These are phyloP conservation scores for Phytoseiulus persimilis DNA, from an alignment of 2,888 invertebrate genomes.

Conservation along the genomic window DNA sequence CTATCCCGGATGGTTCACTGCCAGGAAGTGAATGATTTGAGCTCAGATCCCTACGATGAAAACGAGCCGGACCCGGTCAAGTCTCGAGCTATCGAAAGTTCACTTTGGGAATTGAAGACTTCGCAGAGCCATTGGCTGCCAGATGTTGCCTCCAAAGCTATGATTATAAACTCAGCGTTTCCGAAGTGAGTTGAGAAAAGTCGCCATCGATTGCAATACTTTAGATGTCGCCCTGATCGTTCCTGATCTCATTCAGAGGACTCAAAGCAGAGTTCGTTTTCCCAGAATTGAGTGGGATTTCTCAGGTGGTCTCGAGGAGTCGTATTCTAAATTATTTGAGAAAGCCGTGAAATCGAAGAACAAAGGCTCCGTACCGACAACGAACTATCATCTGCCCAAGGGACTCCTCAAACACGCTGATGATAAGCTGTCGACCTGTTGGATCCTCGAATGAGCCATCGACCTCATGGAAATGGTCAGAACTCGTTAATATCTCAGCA, in stretches of 20 bases:
- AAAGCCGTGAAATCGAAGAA: constrained; percentile 41
- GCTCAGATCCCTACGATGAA: constrained; percentile 72
- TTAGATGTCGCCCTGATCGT: too few species aligned
- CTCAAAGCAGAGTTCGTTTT: too few species aligned
- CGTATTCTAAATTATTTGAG: constrained; percentile 57
- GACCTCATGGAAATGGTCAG: background rate
- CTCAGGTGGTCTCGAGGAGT: constrained; percentile 59
- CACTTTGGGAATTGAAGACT: constrained; percentile 80
- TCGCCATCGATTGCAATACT: background rate
- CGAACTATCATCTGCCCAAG: constrained; percentile 45
- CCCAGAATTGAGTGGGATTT: constrained; percentile 60
- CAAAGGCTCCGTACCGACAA: background rate
- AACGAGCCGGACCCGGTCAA: constrained; percentile 69
- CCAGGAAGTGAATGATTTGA: constrained; percentile 9
- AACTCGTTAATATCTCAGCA: too few species aligned
- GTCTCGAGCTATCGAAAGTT: constrained; percentile 74
- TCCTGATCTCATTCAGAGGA: too few species aligned
- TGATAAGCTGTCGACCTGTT: background rate
- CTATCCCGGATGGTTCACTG: constrained; percentile 45
- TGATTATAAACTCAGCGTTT: constrained; percentile 61
- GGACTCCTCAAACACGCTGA: constrained; percentile 28
- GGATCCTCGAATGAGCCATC: background rate
- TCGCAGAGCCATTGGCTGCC: constrained; percentile 67
- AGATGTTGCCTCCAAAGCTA: constrained; percentile 63
- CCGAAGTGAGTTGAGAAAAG: constrained; percentile 52